phyloP scores from a whole-genome alignment of 2,113 vertebrate species.

The Vidua chalybeata region DNA sequence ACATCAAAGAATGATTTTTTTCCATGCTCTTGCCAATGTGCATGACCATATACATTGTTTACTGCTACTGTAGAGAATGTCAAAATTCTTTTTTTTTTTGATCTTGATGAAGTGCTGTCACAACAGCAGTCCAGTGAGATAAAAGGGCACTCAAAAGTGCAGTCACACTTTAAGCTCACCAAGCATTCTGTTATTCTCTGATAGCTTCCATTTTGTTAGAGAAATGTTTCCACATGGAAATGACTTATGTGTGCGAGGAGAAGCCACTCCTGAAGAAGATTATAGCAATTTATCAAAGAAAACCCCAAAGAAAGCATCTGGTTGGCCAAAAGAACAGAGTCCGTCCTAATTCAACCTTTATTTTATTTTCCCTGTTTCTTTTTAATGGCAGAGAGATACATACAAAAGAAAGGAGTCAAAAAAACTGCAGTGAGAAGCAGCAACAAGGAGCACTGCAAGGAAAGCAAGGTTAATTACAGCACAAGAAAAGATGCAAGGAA shows the following conservation, averaged over 20 bases:
- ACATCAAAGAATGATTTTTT: not conserved
- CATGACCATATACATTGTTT: not conserved
- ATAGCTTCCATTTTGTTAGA: not conserved
- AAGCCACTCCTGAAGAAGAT: not conserved
- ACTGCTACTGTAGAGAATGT: not conserved
- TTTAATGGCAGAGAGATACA: not conserved
- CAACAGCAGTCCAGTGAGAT: not conserved
- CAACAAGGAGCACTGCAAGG: not conserved
- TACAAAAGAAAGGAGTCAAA: not conserved
- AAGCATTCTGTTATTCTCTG: not conserved
- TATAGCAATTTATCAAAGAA: conserved; percentile 18
- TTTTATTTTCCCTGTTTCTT: not conserved
- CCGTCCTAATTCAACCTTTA: not conserved
- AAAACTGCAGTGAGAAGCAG: not conserved
- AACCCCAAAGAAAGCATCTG: not conserved
- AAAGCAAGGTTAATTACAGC: conserved; percentile 4
- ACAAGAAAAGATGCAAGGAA: conserved; percentile 16
- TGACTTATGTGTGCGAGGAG: not conserved
- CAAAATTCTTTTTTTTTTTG: not conserved
- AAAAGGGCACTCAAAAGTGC: not conserved
- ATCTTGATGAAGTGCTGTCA: not conserved
- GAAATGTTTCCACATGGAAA: conserved; percentile 4
- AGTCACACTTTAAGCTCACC: not conserved
- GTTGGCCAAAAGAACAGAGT: not conserved
- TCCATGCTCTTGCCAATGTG: accelerated